phyloP scores from a whole-genome alignment of 2,888 invertebrate genomes.

The Habroteleia sp. region DNA sequence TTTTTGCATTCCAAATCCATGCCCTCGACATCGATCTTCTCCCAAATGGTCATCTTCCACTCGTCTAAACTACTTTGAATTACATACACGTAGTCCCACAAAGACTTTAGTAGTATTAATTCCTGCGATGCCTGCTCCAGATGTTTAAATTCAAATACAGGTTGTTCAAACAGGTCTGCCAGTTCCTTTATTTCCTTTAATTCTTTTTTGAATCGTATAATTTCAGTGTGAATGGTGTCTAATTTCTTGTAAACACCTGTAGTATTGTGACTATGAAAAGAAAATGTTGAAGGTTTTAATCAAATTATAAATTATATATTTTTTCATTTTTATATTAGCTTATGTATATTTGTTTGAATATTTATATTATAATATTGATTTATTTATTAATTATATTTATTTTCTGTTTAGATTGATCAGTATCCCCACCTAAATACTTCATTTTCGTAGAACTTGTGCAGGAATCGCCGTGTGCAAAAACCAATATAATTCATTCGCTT shows the following conservation, averaged over 20 bases:
- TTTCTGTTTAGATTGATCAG: neutral
- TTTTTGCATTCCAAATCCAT: slow-evolving; percentile 98
- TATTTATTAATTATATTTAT: too few relatives aligned
- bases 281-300: too few relatives aligned
- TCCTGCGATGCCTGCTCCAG: slow-evolving; percentile 89
- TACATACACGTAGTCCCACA: slow-evolving; percentile 95
- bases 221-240: slow-evolving; percentile 86
- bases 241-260: slow-evolving; percentile 86
- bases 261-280: slow-evolving; percentile 83
- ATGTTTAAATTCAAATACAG: slow-evolving; percentile 90
- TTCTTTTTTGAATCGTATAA: slow-evolving; percentile 86
- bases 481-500: slow-evolving; percentile 91
- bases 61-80: slow-evolving; percentile 91
- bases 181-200: slow-evolving; percentile 86
- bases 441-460: slow-evolving; percentile 86
- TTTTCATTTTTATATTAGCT: too few relatives aligned
- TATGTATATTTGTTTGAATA: too few relatives aligned
- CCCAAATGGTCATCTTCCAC: slow-evolving; percentile 97
- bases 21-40: slow-evolving; percentile 94
- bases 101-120: slow-evolving; percentile 87
- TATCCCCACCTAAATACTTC: slow-evolving; percentile 81
- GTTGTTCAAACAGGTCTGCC: slow-evolving; percentile 92
- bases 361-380: too few relatives aligned
- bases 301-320: too few relatives aligned
- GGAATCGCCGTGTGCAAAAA: slow-evolving; percentile 88